Evolutionary conservation across 2,888 invertebrate genomes (phyloP).

Genomic region (Odontomyia ornata): DNA sequence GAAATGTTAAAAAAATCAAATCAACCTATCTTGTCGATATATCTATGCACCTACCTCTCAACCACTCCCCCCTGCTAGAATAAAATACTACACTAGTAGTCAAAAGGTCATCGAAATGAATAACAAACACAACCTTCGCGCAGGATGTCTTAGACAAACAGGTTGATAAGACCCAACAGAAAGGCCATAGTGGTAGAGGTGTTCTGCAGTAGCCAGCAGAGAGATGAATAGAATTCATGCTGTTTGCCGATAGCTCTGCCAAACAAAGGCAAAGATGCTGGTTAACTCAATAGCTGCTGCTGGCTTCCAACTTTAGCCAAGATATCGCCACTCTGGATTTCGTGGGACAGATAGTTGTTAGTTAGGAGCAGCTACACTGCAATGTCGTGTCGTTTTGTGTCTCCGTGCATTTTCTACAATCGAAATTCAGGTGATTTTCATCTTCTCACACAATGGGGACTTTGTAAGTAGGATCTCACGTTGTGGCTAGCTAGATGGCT

Average conservation of each 20-base stretch:
- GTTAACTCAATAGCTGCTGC: not conserved
- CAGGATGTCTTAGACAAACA: not conserved
- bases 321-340: not conserved
- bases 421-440: constrained; percentile 23
- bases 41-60: no score
- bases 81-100: no score
- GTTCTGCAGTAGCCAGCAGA: not conserved
- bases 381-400: not conserved
- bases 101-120: not conserved
- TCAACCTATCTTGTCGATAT: no score
- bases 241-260: not conserved
- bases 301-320: not conserved
- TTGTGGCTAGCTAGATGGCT: no score
- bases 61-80: no score
- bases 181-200: not conserved
- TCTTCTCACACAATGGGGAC: constrained; percentile 18
- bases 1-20: no score
- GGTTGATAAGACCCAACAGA: not conserved
- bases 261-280: not conserved
- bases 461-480: not conserved
- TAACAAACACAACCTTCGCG: not conserved
- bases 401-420: constrained; percentile 18
- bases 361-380: no score
- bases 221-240: not conserved
- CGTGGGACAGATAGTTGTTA: not conserved